Evolutionary conservation across 2,113 vertebrate genomes (phyloP).

Genomic region (Hyperoodon ampullatus): DNA sequence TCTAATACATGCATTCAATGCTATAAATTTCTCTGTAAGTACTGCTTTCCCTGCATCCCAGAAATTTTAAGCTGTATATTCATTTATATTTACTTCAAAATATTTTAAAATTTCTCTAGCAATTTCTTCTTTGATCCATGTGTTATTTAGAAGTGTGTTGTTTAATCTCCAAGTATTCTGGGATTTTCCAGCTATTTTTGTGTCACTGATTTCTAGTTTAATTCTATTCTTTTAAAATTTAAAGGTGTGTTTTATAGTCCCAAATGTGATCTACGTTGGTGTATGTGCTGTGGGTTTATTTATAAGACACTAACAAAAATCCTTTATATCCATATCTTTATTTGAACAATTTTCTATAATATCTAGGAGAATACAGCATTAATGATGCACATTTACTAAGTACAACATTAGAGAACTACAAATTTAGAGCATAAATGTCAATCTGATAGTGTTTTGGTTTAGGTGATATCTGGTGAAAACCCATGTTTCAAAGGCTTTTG

Average conservation of each 20-base stretch:
- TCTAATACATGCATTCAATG: neutral
- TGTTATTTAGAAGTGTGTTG: neutral
- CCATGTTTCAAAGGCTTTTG: slow-evolving; percentile 80
- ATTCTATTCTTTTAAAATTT: neutral
- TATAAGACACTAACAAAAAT: slow-evolving; percentile 43
- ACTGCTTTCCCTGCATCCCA: neutral
- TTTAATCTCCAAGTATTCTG: neutral
- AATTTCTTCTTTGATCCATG: neutral
- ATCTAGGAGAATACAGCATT: slow-evolving; percentile 91
- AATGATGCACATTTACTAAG: slow-evolving; percentile 91
- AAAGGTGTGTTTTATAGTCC: neutral
- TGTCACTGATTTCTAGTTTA: neutral
- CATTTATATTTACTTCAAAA: neutral
- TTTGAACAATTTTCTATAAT: slow-evolving; percentile 91
- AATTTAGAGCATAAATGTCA: slow-evolving; percentile 81
- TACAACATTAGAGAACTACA: slow-evolving; percentile 92
- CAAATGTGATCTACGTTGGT: neutral
- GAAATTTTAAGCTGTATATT: neutral
- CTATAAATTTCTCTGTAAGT: neutral
- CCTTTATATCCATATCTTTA: slow-evolving; percentile 90
- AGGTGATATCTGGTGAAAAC: slow-evolving; percentile 79
- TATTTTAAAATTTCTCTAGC: slow-evolving; percentile 4
- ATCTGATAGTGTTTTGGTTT: slow-evolving; percentile 83
- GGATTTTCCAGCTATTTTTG: neutral
- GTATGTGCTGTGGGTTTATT: neutral